These are phyloP conservation scores for Halcyon senegalensis DNA, from an alignment of 2,113 vertebrate genomes.

Conservation along the genomic window DNA sequence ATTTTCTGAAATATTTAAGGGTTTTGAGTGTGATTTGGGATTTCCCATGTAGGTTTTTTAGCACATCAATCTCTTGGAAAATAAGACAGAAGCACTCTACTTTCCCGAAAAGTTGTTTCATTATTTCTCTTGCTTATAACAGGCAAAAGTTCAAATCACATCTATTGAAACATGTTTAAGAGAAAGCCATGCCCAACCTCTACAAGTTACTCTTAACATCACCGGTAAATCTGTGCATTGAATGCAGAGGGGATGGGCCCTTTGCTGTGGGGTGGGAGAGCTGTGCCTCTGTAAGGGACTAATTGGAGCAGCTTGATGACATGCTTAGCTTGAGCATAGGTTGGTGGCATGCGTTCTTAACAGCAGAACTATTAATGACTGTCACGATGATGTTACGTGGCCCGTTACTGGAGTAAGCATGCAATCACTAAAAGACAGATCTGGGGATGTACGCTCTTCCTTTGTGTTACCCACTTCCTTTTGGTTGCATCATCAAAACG, in stretches of 20 bases:
- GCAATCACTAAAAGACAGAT: neutral
- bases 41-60: neutral
- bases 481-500: neutral
- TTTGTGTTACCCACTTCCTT: neutral
- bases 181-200: no score
- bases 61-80: neutral
- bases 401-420: fast-evolving
- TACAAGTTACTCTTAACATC: no score
- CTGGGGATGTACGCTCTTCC: neutral
- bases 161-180: neutral
- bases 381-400: neutral
- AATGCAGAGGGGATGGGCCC: neutral
- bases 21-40: neutral
- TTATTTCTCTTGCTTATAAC: neutral
- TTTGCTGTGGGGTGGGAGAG: neutral
- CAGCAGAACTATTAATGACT: neutral
- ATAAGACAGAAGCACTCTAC: neutral
- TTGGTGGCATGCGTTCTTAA: fast-evolving
- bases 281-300: neutral
- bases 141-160: neutral
- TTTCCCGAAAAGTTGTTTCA: no score
- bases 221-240: fast-evolving
- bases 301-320: fast-evolving
- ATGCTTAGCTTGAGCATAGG: fast-evolving
- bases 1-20: neutral